Evolutionary conservation across 2,888 invertebrate species (phyloP), one percentile per base, ranked within the genome.

Genomic region (Eueremaeus valkanovi): DNA sequence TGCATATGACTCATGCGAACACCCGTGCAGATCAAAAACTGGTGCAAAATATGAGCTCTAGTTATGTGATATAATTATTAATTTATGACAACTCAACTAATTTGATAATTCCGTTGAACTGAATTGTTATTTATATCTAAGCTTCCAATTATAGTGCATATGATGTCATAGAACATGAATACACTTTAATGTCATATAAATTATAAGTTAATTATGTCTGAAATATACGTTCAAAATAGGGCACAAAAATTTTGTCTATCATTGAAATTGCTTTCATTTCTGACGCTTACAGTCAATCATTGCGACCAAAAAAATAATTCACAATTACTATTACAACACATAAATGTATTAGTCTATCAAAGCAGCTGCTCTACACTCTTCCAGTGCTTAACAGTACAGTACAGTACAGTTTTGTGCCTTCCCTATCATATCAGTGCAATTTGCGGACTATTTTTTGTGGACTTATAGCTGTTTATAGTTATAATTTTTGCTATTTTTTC

Each of bases 101-200:
- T 55, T 55, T 55, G 55, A 61, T 61, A 61, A 61, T 61, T 61
- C 21, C 11, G 55, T 55, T 45, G 18, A 11, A 61, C 31, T 36
- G 33, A 66, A 66, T 66, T 66, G 21, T 66, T 66, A 66, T 66
- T 66, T 66, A 66, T 66, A n/a, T 66, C n/a, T 8, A 36, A 31
- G 11, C 13, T 61, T 18, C 5, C 5, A 55, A 9, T 29, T 16
- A 61, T 61, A 61, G 27, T 61, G 31, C 6, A 61, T 61, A 29
- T 3, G 21, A 61, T 9, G 27, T 18, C 11, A 18, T 55, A 55
- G 21, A 55, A 55, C 55, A 55, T 55, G 21, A 61, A 27, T 61
- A n/a, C 61, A 61, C 31, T 61, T 61, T 13, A 27, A n/a, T 61
- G 29, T 29, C n/a, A 29, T 29, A 66, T 66, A 36, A 66, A 66